phyloP scores from a whole-genome alignment of 2,113 vertebrate species.

The Pimephales promelas region DNA sequence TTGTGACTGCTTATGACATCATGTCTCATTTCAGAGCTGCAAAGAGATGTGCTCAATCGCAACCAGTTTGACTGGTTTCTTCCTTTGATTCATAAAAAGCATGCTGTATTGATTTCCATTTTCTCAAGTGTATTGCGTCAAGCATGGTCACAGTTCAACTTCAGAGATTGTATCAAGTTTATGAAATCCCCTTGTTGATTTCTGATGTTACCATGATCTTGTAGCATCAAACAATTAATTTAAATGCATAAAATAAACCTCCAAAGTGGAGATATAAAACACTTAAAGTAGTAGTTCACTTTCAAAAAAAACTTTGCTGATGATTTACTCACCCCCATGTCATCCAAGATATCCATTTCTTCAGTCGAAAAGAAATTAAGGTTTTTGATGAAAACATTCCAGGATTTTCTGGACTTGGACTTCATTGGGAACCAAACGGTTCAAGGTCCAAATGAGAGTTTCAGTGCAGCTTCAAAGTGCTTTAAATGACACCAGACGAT shows the following conservation, averaged over 20 bases:
- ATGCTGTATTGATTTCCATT: not conserved
- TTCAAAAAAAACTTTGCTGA: no score
- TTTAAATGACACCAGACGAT: no score
- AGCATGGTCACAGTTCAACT: not conserved
- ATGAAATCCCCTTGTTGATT: not conserved
- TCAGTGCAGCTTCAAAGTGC: no score
- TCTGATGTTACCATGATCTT: not conserved
- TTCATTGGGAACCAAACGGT: no score
- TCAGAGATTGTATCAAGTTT: not conserved
- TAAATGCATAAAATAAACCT: not conserved
- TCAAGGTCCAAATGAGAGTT: no score
- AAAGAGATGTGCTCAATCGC: not conserved
- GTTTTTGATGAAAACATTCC: no score
- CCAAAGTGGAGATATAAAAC: not conserved
- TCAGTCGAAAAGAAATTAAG: no score
- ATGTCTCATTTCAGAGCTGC: not conserved
- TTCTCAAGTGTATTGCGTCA: not conserved
- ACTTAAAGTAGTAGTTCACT: no score
- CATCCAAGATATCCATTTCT: no score
- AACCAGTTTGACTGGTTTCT: slow-evolving; percentile 21
- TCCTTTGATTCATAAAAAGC: not conserved
- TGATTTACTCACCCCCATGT: no score
- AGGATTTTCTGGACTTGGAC: no score
- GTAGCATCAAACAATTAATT: not conserved
- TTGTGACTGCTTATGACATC: not conserved